Percentiles rank a stretch among this genome's conserved stretches.
Evolutionary conservation across 1,140 invertebrate species (phyloP).

Genomic region (Chionoecetes opilio): DNA sequence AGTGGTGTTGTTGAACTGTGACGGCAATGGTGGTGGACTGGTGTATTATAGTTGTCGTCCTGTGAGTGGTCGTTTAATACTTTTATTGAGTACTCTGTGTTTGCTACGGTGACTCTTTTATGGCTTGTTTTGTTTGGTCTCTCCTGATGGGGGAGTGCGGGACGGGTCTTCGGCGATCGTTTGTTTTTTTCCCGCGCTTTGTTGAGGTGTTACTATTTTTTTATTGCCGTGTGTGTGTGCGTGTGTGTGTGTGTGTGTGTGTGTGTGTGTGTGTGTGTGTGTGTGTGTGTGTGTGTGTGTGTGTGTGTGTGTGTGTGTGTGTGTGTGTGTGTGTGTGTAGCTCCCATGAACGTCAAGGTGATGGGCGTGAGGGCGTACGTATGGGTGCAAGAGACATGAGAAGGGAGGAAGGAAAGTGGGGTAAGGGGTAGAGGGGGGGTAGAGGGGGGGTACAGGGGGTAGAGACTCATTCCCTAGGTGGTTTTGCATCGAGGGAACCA

Average conservation of each 20-base stretch:
- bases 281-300: not conserved
- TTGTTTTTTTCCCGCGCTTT: not conserved
- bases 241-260: conserved; percentile 31
- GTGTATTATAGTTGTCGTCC: not conserved
- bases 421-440: not conserved
- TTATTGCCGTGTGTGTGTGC: not conserved
- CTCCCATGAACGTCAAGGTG: not conserved
- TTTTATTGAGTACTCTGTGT: no score
- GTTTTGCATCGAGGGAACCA: conserved; percentile 21
- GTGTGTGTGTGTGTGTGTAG: not conserved
- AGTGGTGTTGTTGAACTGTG: not conserved
- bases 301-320: not conserved
- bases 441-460: not conserved
- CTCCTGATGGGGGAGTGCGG: no score
- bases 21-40: not conserved
- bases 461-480: not conserved
- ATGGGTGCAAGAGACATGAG: not conserved
- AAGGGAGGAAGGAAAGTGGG: not conserved
- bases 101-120: no score
- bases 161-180: not conserved
- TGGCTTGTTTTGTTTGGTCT: no score
- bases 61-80: no score
- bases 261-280: not conserved
- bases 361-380: not conserved
- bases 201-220: not conserved